Conservation (phyloP, 2,888 invertebrate species). For the Napeogenes sylphis region DNA sequence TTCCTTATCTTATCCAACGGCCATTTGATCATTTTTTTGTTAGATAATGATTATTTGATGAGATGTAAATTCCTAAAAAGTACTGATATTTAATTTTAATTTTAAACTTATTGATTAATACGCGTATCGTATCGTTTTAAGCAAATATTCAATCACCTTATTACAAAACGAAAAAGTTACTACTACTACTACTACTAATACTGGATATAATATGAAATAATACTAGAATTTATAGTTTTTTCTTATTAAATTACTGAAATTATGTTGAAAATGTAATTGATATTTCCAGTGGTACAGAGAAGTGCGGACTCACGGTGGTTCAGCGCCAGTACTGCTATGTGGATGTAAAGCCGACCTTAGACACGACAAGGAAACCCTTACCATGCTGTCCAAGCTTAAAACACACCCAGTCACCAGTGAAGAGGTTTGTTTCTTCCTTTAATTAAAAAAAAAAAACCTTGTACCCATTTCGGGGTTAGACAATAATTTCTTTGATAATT, state of each 20-base stretch:
- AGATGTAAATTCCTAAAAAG: background rate
- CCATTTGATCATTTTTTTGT: background rate
- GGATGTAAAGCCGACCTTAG: slow-evolving; percentile 82
- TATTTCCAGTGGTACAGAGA: slow-evolving; percentile 80
- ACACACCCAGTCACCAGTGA: slow-evolving; percentile 79
- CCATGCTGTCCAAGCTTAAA: slow-evolving; percentile 74
- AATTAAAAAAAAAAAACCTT: background rate
- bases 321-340: slow-evolving; percentile 80
- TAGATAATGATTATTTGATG: background rate
- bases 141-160: no score
- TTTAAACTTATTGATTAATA: background rate
- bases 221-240: no score
- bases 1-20: slow-evolving; percentile 5
- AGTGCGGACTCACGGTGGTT: slow-evolving; percentile 79
- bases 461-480: background rate
- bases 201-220: no score
- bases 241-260: no score
- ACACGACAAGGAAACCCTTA: slow-evolving; percentile 78
- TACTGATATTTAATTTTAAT: background rate
- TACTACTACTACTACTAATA: no score
- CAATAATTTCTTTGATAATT: background rate
- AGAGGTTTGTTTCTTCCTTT: slow-evolving; percentile 53
- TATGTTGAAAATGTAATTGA: slow-evolving; percentile 1
- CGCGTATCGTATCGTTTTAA: no score
- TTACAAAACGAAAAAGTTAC: no score